Conservation (phyloP, 2,113 vertebrate genomes). For the Osmerus eperlanus region DNA sequence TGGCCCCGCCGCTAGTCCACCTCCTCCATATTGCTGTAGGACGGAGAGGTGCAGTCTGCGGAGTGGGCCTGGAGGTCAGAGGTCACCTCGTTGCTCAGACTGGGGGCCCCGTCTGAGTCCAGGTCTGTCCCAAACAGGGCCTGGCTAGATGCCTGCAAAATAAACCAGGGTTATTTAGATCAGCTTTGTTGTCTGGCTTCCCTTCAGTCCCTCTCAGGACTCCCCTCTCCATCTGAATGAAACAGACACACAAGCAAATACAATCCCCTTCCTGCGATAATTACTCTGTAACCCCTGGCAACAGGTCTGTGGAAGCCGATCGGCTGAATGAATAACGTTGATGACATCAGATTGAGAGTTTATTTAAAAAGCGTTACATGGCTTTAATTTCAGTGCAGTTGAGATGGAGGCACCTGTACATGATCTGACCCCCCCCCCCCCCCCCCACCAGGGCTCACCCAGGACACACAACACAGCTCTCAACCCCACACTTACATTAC, state of each 20-base stretch:
- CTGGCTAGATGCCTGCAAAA: slow-evolving; percentile 90
- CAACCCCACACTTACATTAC: too few species aligned
- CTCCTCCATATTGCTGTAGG: slow-evolving; percentile 98
- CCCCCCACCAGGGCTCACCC: slow-evolving; percentile 13
- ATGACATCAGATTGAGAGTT: slow-evolving; percentile 26
- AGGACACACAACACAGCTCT: too few species aligned
- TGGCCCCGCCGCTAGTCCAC: slow-evolving; percentile 77
- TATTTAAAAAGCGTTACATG: slow-evolving; percentile 50
- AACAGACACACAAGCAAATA: too few species aligned
- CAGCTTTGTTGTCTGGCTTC: not conserved
- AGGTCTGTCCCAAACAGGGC: slow-evolving; percentile 78
- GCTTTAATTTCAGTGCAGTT: slow-evolving; percentile 40
- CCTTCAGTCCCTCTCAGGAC: too few species aligned
- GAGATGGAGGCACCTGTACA: slow-evolving; percentile 35
- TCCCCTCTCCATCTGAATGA: too few species aligned
- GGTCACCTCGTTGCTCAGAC: slow-evolving; percentile 76
- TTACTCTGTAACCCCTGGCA: too few species aligned
- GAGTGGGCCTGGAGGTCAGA: slow-evolving; percentile 81
- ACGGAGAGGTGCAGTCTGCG: slow-evolving; percentile 78
- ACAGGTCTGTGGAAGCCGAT: too few species aligned
- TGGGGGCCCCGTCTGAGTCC: slow-evolving; percentile 81
- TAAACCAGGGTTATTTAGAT: slow-evolving; percentile 65
- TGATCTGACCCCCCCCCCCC: slow-evolving; percentile 73
- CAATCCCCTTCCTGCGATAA: too few species aligned
- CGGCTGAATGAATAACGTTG: slow-evolving; percentile 26